Percentiles rank a stretch among this genome's conserved stretches.
Conservation (phyloP, 2,797 vertebrate genomes). For the Cephalopachus bancanus region DNA sequence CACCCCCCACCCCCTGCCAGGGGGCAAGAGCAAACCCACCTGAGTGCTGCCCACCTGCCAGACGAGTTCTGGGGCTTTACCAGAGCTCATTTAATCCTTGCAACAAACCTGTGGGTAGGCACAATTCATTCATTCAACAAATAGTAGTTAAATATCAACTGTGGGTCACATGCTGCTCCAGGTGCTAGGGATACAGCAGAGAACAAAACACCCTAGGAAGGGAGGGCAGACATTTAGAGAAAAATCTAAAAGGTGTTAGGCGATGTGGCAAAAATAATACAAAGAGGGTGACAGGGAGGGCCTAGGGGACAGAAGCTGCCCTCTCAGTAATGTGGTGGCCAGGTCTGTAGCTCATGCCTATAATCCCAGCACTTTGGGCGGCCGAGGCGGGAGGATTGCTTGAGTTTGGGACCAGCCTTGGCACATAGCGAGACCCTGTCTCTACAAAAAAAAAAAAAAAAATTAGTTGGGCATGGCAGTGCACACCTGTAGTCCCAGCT, state of each 20-base stretch:
- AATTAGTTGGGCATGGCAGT: too few species aligned
- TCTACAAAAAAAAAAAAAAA: too few species aligned
- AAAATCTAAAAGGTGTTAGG: background rate
- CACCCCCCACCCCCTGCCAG: background rate
- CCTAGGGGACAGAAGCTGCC: background rate
- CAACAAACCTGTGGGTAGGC: background rate
- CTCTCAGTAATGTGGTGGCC: background rate
- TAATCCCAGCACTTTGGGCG: too few species aligned
- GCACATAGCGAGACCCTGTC: too few species aligned
- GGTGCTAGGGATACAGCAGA: background rate
- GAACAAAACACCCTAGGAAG: background rate
- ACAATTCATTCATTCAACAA: background rate
- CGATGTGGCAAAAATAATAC: background rate
- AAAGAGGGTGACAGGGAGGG: background rate
- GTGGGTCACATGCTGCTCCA: background rate
- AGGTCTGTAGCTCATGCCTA: too few species aligned
- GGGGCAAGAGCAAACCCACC: background rate
- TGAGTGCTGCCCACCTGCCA: rapidly evolving
- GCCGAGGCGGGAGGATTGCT: too few species aligned
- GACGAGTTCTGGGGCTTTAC: background rate
- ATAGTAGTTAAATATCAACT: too few species aligned
- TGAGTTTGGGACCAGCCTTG: too few species aligned
- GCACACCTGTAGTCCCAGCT: too few species aligned
- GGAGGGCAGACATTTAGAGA: background rate
- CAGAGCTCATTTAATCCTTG: background rate